Conservation (phyloP, 2,888 invertebrate species). For the Rutpela maculata region DNA sequence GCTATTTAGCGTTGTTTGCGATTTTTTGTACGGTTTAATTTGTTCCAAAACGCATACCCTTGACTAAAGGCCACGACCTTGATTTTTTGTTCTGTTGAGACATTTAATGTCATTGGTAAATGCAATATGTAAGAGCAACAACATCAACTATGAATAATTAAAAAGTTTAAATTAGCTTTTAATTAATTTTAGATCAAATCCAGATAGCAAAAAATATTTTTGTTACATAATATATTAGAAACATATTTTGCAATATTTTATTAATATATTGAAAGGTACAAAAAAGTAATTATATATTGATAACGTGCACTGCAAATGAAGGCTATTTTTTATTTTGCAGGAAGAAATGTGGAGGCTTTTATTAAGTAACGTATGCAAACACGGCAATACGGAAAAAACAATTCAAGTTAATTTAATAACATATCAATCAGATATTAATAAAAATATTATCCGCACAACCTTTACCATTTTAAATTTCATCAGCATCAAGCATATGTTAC, state of each 20-base stretch:
- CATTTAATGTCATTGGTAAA: slow-evolving; percentile 22
- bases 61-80: slow-evolving; percentile 7
- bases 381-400: not conserved
- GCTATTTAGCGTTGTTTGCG: not conserved
- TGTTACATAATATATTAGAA: not conserved
- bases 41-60: slow-evolving; percentile 9
- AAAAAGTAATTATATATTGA: slow-evolving; percentile 24
- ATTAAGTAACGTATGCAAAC: not conserved
- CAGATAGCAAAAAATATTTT: slow-evolving; percentile 1
- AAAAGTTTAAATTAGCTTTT: slow-evolving; percentile 11
- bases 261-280: not conserved
- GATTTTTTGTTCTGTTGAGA: slow-evolving; percentile 7
- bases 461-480: no score
- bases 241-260: slow-evolving; percentile 14
- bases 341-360: not conserved
- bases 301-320: not conserved
- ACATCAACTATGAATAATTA: slow-evolving; percentile 2
- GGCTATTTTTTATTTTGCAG: slow-evolving; percentile 11
- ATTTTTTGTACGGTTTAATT: not conserved
- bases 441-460: not conserved
- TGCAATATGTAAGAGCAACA: not conserved
- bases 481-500: no score
- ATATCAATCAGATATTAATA: not conserved
- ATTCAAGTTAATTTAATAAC: not conserved
- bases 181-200: slow-evolving; percentile 20